These are phyloP conservation scores for Emydoidea blandingii DNA, from an alignment of 2,797 vertebrate genomes.

Conservation along the genomic window DNA sequence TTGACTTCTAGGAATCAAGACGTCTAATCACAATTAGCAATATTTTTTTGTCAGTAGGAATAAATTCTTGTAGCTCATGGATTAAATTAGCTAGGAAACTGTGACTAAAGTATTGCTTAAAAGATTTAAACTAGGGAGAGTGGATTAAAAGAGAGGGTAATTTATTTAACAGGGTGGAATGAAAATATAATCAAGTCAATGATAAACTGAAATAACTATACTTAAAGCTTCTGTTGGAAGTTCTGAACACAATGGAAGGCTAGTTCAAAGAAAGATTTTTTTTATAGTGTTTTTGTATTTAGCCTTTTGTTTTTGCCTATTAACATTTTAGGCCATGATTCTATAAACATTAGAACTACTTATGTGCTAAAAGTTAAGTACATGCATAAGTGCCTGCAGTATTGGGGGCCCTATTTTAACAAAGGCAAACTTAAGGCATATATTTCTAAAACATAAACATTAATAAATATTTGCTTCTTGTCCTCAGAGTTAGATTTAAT, in stretches of 20 bases:
- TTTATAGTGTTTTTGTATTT: neutral
- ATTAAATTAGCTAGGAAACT: neutral
- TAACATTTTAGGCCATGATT: neutral
- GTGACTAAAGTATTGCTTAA: neutral
- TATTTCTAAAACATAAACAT: neutral
- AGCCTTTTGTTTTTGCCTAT: neutral
- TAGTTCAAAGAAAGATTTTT: neutral
- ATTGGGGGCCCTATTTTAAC: neutral
- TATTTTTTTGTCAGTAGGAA: neutral
- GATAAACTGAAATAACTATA: neutral
- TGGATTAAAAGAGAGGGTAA: neutral
- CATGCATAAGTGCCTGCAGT: neutral
- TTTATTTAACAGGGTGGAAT: neutral
- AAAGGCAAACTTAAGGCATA: neutral
- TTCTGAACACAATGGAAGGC: neutral
- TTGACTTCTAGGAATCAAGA: neutral
- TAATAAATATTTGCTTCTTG: neutral
- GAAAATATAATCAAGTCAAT: neutral
- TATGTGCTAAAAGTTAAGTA: neutral
- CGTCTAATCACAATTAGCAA: neutral
- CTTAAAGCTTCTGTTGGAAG: neutral
- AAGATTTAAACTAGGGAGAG: neutral
- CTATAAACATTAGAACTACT: neutral
- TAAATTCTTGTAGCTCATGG: neutral
- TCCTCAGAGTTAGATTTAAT: neutral